These are phyloP conservation scores for Silurus meridionalis DNA, from an alignment of 2,113 vertebrate genomes.

Conservation along the genomic window DNA sequence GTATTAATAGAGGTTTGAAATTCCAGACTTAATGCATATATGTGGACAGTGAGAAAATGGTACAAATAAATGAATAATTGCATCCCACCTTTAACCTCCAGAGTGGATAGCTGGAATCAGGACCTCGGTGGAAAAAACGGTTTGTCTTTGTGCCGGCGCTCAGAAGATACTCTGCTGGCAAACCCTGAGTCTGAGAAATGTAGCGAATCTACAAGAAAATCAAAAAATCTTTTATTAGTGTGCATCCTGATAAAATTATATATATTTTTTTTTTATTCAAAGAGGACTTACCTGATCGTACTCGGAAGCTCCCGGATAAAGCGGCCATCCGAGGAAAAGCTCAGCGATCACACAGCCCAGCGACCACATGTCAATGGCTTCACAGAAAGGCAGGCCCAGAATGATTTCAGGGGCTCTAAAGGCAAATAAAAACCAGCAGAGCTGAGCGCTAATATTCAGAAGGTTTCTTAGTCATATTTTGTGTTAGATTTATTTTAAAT, in stretches of 20 bases:
- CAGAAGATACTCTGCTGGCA: conserved; percentile 94
- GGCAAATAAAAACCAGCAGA: neutral
- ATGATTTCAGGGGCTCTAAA: conserved; percentile 96
- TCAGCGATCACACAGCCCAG: conserved; percentile 97
- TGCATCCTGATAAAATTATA: neutral
- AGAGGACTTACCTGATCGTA: conserved; percentile 89
- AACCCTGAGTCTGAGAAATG: conserved; percentile 97
- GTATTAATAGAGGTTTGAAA: no score
- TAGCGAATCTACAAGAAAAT: conserved; percentile 86
- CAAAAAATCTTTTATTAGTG: neutral
- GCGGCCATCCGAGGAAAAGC: conserved; percentile 96
- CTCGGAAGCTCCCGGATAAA: conserved; percentile 97
- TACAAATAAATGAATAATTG: neutral
- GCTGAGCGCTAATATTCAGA: neutral
- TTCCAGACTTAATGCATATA: neutral
- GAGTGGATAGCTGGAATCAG: conserved; percentile 91
- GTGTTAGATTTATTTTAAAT: neutral
- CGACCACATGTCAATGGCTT: conserved; percentile 99
- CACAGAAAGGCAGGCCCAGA: conserved; percentile 92
- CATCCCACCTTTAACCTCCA: conserved; percentile 91
- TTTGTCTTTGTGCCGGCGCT: conserved; percentile 96
- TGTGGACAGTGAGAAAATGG: neutral
- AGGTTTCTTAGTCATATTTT: neutral
- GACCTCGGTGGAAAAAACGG: conserved; percentile 96
- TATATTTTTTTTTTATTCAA: neutral